These are phyloP conservation scores for Diorhabda carinulata DNA, from an alignment of 1,140 invertebrate species.

Conservation along the genomic window DNA sequence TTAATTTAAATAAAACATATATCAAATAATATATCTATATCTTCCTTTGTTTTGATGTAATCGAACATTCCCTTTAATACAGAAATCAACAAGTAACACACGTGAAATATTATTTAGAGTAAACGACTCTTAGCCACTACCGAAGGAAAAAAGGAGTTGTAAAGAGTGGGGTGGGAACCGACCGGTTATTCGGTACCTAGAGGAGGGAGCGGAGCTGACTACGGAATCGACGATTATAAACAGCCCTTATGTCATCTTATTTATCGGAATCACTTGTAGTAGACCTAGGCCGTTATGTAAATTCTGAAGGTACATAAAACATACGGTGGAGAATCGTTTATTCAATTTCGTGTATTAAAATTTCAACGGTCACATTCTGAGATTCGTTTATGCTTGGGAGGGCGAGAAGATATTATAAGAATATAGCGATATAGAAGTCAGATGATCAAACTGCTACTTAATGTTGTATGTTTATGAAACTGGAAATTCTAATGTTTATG, in stretches of 20 bases:
- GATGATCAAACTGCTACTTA: too few species aligned
- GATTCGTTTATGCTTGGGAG: too few species aligned
- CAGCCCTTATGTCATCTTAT: background rate
- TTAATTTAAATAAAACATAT: too few species aligned
- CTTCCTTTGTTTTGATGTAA: too few species aligned
- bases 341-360: background rate
- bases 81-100: too few species aligned
- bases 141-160: background rate
- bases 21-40: too few species aligned
- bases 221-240: background rate
- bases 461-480: too few species aligned
- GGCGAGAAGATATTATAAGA: too few species aligned
- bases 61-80: too few species aligned
- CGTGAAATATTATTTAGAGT: too few species aligned
- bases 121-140: conserved; percentile 9
- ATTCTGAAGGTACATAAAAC: background rate
- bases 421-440: too few species aligned
- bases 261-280: background rate
- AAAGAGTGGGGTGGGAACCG: background rate
- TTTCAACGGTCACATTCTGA: background rate
- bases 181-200: conserved; percentile 7
- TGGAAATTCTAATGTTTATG: too few species aligned
- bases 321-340: background rate
- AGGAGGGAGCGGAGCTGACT: conserved; percentile 32
- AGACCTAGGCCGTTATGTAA: conserved; percentile 1